Percentiles rank a stretch among this genome's conserved stretches.
phyloP scores from a whole-genome alignment of 2,888 invertebrate species.

The Stenodema calcarata region DNA sequence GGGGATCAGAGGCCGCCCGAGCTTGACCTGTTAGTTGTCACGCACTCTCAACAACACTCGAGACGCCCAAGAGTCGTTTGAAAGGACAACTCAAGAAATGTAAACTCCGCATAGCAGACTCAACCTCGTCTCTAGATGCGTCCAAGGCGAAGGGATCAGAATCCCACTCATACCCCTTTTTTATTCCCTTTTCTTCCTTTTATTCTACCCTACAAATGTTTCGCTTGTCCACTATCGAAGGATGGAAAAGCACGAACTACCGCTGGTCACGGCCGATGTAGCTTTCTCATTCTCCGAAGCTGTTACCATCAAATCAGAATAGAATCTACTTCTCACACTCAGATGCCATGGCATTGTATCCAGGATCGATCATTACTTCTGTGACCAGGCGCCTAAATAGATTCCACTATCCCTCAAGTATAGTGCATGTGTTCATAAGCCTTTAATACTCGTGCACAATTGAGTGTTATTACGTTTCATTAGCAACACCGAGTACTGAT shows the following conservation, averaged over 20 bases:
- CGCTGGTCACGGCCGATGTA: neutral
- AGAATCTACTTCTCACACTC: neutral
- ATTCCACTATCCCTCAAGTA: no score
- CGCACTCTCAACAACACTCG: conserved; percentile 9
- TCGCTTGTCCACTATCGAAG: neutral
- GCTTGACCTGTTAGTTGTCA: neutral
- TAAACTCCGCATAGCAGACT: neutral
- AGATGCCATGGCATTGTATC: no score
- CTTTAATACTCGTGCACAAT: no score
- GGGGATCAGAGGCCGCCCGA: neutral
- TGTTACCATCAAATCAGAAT: neutral
- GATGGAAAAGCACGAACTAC: neutral
- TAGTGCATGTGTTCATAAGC: no score
- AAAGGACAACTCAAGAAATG: neutral
- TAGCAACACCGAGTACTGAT: no score
- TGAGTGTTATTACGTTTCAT: no score
- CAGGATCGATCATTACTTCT: no score
- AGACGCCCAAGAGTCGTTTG: neutral
- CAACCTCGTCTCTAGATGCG: neutral
- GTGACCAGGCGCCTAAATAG: no score
- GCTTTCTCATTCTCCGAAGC: neutral
- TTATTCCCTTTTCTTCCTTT: neutral
- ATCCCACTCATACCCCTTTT: neutral
- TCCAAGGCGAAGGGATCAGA: neutral
- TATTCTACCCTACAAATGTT: neutral